Percentiles rank a stretch among this genome's conserved stretches.
Conservation (phyloP, 2,797 vertebrate species). For the Austrolebias charrua region DNA sequence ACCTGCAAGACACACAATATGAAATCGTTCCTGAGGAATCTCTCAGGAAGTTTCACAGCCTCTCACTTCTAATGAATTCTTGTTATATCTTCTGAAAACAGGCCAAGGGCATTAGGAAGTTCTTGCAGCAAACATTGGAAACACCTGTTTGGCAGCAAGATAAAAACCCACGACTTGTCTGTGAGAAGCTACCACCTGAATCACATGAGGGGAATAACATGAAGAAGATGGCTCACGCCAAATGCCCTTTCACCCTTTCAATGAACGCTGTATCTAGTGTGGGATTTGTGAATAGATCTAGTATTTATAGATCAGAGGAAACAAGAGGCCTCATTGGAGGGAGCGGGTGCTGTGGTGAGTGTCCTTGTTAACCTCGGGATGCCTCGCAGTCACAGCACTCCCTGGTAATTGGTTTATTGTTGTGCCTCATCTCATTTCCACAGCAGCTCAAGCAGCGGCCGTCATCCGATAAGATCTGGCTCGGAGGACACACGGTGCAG, state of each 20-base stretch:
- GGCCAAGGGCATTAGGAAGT: neutral
- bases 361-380: conserved; percentile 70
- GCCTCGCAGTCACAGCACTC: conserved; percentile 88
- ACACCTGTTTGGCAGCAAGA: conserved; percentile 1
- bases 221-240: neutral
- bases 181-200: neutral
- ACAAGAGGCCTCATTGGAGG: neutral
- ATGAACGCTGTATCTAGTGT: neutral
- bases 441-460: conserved; percentile 89
- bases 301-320: neutral
- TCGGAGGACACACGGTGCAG: conserved; percentile 84
- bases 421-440: conserved; percentile 31
- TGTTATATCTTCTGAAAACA: conserved; percentile 3
- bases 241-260: neutral
- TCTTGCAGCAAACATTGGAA: conserved; percentile 5
- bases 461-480: conserved; percentile 77
- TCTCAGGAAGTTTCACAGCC: neutral
- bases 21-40: neutral
- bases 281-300: neutral
- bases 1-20: neutral
- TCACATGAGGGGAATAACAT: neutral
- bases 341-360: neutral
- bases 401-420: conserved; percentile 29
- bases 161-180: neutral
- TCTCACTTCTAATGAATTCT: conserved; percentile 4